phyloP scores from a whole-genome alignment of 2,113 vertebrate species.

The Marmota flaviventris region DNA sequence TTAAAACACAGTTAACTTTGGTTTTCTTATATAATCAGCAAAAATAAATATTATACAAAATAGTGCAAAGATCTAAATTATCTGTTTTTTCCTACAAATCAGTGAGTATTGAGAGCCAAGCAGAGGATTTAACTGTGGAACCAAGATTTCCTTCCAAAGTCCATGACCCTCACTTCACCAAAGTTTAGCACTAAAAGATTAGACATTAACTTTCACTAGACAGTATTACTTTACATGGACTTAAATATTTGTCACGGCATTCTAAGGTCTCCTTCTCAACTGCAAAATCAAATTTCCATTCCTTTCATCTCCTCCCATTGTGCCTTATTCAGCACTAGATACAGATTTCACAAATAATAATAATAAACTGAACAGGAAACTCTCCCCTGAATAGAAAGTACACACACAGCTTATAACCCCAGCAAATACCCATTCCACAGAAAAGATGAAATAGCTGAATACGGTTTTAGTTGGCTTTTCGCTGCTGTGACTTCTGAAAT shows the following conservation, averaged over 20 bases:
- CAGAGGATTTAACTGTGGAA: background rate
- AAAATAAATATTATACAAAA: background rate
- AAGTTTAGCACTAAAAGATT: background rate
- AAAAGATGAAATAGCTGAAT: background rate
- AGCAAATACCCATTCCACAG: background rate
- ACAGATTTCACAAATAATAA: background rate
- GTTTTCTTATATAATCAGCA: slow-evolving; percentile 22
- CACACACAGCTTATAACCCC: background rate
- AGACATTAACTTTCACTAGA: background rate
- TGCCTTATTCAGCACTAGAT: background rate
- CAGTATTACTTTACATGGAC: background rate
- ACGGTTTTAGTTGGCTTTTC: background rate
- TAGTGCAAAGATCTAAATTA: background rate
- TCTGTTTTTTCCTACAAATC: background rate
- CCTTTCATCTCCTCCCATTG: background rate
- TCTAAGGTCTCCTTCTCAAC: slow-evolving; percentile 38
- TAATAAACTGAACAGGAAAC: background rate
- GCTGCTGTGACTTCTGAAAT: too few relatives aligned
- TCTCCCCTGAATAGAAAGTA: background rate
- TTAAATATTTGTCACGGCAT: background rate
- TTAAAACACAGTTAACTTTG: slow-evolving; percentile 6
- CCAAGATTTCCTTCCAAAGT: background rate
- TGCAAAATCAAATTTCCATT: background rate
- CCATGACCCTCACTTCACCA: background rate
- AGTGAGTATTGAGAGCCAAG: background rate